Conservation (phyloP, 2,888 invertebrate species). For the Habroteleia sp. region DNA sequence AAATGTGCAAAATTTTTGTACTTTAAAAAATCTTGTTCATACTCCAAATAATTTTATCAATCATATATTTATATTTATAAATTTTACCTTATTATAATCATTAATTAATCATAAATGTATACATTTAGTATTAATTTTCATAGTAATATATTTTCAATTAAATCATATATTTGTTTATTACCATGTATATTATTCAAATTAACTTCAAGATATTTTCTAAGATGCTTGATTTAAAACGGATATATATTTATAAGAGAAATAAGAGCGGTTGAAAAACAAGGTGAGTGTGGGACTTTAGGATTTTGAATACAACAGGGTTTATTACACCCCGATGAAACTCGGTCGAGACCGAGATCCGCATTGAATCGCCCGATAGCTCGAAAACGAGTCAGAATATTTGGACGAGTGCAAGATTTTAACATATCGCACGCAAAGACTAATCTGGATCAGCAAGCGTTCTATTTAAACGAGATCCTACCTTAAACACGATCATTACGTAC, state of each 20-base stretch:
- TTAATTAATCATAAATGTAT: no score
- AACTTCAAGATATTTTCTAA: no score
- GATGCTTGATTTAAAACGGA: no score
- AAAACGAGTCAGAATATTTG: constrained; percentile 52
- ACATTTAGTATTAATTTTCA: no score
- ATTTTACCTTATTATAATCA: no score
- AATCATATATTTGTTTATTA: no score
- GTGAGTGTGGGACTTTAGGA: constrained; percentile 15
- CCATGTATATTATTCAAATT: no score
- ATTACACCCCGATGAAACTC: constrained; percentile 50
- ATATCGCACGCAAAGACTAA: constrained; percentile 45
- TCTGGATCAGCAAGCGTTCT: constrained; percentile 50
- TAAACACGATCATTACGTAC: constrained; percentile 26
- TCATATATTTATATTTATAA: no score
- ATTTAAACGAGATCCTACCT: constrained; percentile 36
- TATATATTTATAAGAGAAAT: constrained; percentile 22
- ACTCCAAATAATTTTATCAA: no score
- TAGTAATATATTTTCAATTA: no score
- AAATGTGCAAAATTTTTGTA: no score
- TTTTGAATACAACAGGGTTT: constrained; percentile 34
- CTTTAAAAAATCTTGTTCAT: no score
- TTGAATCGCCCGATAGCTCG: constrained; percentile 45
- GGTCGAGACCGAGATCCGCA: constrained; percentile 53
- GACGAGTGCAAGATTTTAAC: constrained; percentile 51
- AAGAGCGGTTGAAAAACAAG: constrained; percentile 10